Evolutionary conservation across 2,797 vertebrate species (phyloP), one percentile per base, ranked within the genome.

Genomic region (Epinephelus malabaricus): DNA sequence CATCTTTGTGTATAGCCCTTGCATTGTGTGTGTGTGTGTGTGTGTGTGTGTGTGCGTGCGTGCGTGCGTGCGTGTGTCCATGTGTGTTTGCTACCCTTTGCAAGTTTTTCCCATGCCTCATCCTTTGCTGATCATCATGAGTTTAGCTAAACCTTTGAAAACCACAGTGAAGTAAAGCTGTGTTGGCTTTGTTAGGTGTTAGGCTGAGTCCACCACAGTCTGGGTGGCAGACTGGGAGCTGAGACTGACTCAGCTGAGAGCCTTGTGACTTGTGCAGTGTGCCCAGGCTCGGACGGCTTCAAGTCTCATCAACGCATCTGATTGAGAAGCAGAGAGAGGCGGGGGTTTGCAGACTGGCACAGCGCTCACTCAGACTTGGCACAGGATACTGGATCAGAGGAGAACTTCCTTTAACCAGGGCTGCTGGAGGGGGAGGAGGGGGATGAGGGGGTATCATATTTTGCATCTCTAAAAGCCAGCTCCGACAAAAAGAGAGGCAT

Each of bases 391-490:
- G 78, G 71, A 79, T 84, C 68, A 30, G 69, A 73, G 58, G 63
- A 10, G 12, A 68, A 81, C 83, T 83, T 88, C 71, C 74, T 86
- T 79, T 45, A 69, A 75, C 76, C 23, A 45, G 21, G 40, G 58
- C 59, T 46, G 55, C 50, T 46, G 69, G 47, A 25, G 54, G 47
- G n/a, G 65, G 66, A 43, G 19, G 60, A 82, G 65, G 70, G 77
- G n/a, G 21, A 58, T 88, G 76, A 90, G 84, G 89, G 81, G 88
- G 74, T 78, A 76, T 93, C 78, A 89, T 89, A 92, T 85, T 95
- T 92, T 90, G 92, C 93, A 94, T 95, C 88, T 95, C 92, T 93
- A 94, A 95, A 92, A 91, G 85, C 63, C 83, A 65, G 66, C 72
- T 51, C 59, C 13, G 64, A 91, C 86, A 89, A 94, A 94, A 94